Conservation (phyloP, 2,888 invertebrate genomes). For the Sphinx pinastri region DNA sequence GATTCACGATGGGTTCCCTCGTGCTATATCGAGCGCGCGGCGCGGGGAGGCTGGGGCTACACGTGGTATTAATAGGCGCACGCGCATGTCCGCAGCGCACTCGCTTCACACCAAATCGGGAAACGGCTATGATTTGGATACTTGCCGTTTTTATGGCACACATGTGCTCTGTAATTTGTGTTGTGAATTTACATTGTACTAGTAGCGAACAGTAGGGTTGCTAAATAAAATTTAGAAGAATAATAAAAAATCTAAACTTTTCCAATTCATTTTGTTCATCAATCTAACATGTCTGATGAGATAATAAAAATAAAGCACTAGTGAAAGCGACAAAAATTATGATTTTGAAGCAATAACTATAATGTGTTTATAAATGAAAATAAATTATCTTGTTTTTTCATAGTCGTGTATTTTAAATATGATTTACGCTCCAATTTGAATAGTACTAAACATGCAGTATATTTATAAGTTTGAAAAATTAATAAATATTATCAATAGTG, state of each 20-base stretch:
- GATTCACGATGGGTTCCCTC: constrained; percentile 73
- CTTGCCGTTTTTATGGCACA: constrained; percentile 12
- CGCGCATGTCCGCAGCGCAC: constrained; percentile 66
- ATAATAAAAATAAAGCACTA: neutral
- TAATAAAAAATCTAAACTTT: no score
- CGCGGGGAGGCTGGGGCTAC: constrained; percentile 19
- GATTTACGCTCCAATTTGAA: no score
- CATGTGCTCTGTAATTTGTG: constrained; percentile 3
- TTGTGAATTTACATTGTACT: neutral
- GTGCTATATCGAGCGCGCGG: constrained; percentile 62
- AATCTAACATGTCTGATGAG: neutral
- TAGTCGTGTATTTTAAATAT: no score
- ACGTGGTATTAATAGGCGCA: constrained; percentile 79
- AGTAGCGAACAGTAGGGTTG: no score
- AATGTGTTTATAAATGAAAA: neutral
- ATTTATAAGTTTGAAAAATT: no score
- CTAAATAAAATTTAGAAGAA: no score
- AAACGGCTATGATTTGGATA: constrained; percentile 54
- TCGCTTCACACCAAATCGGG: constrained; percentile 76
- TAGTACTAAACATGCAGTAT: no score
- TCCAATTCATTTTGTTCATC: no score
- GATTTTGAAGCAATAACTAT: neutral
- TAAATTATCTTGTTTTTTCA: neutral
- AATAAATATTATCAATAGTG: no score
- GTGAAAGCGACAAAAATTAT: neutral